Base-by-base conservation (phyloP, 1,140 invertebrate species). In the Platorchestia sp. region DNA sequence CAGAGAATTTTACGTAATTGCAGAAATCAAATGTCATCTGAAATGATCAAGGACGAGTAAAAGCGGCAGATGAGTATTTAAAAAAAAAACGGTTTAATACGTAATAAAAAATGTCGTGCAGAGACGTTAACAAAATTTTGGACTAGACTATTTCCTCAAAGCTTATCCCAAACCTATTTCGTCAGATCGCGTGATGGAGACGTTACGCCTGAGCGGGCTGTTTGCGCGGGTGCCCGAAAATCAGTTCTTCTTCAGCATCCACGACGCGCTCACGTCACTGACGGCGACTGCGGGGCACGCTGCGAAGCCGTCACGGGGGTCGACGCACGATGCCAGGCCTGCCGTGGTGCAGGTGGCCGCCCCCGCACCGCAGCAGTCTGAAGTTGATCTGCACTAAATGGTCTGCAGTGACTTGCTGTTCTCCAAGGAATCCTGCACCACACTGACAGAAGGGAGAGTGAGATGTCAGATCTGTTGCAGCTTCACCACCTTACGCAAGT, bases 211-310 rank as follows among this genome's bases (percentile, higher is more conserved):
- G 3, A 45, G 91, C 40, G 91, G 91, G 43, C 43, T 93, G 43
- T 93, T 93, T 44, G 45, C 91, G 41, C 43, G 91, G 0, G 45
- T 93, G 16, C 91, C 91, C 10, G 91, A 93, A 40, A 93, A 93
- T 44, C 41, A 10, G 6, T 93, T 93, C 91, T 93, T 93, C 45
- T 47, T 93, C 43, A 93, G 7, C 43, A 47, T 93, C 43, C 91
- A 93, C 91, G 91, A 93, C 91, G 91, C 91, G 10, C 43, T 93
- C 44, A 93, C 91, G 43, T 47, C 44, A 44, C 45, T 93, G 91
- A 45, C 91, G 43, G 45, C 91, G 41, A 7, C 91, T 93, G 14
- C 91, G 45, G n/a, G 47, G 45, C 91, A 40, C 40, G 44, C 6
- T 6, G 7, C 14, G 14, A 44, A 40, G 7, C 14, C 43, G 41